Percentiles rank a stretch among this genome's conserved stretches.
Evolutionary conservation across 2,113 vertebrate genomes (phyloP).

Genomic region (Clarias magur): DNA sequence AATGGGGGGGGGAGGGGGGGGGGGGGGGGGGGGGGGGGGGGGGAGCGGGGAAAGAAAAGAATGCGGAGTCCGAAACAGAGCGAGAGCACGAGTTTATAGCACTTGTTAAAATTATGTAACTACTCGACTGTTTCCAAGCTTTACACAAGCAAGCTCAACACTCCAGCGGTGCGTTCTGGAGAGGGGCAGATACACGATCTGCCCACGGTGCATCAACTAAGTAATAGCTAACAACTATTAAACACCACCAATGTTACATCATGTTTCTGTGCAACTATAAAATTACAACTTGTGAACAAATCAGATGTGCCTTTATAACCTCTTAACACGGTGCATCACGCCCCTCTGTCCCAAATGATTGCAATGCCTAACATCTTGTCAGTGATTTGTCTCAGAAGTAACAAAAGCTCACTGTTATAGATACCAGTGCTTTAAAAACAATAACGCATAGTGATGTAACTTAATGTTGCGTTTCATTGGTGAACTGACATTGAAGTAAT

Average conservation of each 20-base stretch:
- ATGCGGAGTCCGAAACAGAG: not conserved
- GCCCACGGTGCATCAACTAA: not conserved
- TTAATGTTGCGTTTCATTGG: not conserved
- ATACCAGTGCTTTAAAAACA: not conserved
- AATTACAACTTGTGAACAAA: not conserved
- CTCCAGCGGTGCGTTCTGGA: not conserved
- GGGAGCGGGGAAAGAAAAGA: not conserved
- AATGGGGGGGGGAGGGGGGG: not conserved
- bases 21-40: not conserved
- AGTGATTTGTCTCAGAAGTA: not conserved
- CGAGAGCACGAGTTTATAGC: not conserved
- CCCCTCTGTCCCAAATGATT: not conserved
- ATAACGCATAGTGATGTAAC: not conserved
- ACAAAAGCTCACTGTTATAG: not conserved
- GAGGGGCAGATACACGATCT: not conserved
- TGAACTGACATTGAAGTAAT: constrained; percentile 58
- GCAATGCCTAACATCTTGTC: not conserved
- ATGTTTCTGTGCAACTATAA: not conserved
- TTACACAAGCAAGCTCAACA: not conserved
- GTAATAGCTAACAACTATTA: not conserved
- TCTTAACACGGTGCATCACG: not conserved
- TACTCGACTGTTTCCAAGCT: constrained; percentile 15
- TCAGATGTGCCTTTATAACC: not conserved
- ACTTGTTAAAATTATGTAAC: constrained; percentile 35
- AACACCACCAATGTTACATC: not conserved